Percentiles rank a stretch among this genome's conserved stretches.
Conservation (phyloP, 1,140 invertebrate genomes). For the Philotrypesis tridentata region DNA sequence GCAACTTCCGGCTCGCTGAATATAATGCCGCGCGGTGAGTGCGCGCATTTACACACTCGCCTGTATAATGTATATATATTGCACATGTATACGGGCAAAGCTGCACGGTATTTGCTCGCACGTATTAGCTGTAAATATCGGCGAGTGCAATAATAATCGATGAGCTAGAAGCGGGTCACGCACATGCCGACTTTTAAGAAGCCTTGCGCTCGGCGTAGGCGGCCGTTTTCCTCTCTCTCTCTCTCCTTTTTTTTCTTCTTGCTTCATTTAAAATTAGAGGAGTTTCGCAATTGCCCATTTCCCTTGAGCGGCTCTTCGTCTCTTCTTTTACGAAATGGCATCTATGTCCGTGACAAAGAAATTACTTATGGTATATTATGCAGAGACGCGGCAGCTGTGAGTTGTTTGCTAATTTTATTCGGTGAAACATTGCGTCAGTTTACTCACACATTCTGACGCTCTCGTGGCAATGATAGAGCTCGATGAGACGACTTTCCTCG, state of each 20-base stretch:
- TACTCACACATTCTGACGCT: too few species aligned
- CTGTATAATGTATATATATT: too few species aligned
- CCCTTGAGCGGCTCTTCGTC: too few species aligned
- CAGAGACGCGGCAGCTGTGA: too few species aligned
- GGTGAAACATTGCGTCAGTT: too few species aligned
- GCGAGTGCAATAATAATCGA: constrained; percentile 18
- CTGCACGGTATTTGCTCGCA: too few species aligned
- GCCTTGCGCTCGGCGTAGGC: not conserved
- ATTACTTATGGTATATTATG: not conserved
- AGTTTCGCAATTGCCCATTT: not conserved
- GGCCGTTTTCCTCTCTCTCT: too few species aligned
- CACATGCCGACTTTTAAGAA: not conserved
- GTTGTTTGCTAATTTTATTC: too few species aligned
- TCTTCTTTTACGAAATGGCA: not conserved
- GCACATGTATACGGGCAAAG: too few species aligned
- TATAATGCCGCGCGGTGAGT: not conserved
- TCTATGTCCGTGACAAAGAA: not conserved
- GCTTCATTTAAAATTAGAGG: not conserved
- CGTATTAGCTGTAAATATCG: too few species aligned
- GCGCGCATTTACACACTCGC: not conserved
- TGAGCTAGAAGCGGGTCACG: not conserved
- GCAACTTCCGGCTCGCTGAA: constrained; percentile 22
- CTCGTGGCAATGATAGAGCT: not conserved
- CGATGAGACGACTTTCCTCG: too few species aligned
- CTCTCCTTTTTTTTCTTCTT: too few species aligned